Evolutionary conservation across 1,140 invertebrate species (phyloP).

Genomic region (Bombus fervidus): DNA sequence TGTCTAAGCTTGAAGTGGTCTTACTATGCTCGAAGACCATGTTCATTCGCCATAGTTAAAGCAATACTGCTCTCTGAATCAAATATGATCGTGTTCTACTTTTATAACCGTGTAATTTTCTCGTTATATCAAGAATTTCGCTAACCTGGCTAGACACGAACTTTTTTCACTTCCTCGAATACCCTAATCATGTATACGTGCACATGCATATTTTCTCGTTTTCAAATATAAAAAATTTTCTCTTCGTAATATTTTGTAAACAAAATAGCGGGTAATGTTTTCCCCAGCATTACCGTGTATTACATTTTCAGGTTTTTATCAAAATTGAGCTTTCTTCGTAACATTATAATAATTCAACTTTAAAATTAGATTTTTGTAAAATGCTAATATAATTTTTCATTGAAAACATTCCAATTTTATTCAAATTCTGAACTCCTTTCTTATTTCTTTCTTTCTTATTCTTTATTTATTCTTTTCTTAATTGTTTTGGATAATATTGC

Average conservation of each 20-base stretch:
- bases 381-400: too few relatives aligned
- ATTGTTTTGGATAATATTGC: too few relatives aligned
- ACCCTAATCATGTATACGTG: background rate
- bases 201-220: background rate
- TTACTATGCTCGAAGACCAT: too few relatives aligned
- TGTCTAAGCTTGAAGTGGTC: background rate
- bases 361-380: background rate
- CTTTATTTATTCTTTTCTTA: background rate
- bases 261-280: background rate
- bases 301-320: background rate
- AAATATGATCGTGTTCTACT: background rate
- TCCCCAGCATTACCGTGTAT: background rate
- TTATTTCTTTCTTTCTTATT: too few relatives aligned
- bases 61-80: background rate
- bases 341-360: background rate
- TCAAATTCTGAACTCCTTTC: background rate
- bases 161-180: background rate
- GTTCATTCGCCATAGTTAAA: background rate
- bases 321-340: background rate
- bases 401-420: too few relatives aligned
- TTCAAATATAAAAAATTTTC: background rate
- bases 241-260: background rate
- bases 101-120: conserved; percentile 1
- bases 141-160: background rate
- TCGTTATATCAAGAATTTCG: background rate